Conservation (phyloP, 2,797 vertebrate species). For the Megaceryle alcyon region DNA sequence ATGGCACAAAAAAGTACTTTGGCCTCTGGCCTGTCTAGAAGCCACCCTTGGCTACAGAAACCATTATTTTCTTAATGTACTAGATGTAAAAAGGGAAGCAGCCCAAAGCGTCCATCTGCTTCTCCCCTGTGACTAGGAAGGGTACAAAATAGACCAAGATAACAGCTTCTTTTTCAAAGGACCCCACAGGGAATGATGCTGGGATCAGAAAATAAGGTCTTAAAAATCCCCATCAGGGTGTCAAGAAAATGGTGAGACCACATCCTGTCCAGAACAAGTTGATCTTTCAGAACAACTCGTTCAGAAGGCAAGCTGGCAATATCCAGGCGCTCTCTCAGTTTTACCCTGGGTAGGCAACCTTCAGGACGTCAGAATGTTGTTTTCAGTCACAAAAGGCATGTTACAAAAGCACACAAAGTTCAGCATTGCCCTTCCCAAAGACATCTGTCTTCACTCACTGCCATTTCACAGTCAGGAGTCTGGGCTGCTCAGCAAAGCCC, state of each 20-base stretch:
- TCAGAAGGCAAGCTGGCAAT: not conserved
- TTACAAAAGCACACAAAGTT: not conserved
- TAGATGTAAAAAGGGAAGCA: not conserved
- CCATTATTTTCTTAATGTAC: not conserved
- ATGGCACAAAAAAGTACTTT: not conserved
- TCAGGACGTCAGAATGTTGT: not conserved
- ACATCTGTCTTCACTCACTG: not conserved
- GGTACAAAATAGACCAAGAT: not conserved
- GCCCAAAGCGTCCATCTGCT: slow-evolving; percentile 11
- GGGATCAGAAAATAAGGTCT: not conserved
- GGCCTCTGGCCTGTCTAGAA: not conserved
- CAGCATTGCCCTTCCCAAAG: not conserved
- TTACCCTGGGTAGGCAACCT: not conserved
- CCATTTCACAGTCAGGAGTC: not conserved
- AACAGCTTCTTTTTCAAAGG: slow-evolving; percentile 18
- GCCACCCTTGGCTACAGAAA: not conserved
- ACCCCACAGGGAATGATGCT: not conserved
- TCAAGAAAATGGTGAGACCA: not conserved
- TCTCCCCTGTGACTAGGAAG: not conserved
- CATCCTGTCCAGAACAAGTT: fast-evolving
- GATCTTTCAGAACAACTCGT: not conserved
- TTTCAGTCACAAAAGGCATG: not conserved
- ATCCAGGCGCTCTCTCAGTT: not conserved
- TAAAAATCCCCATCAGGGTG: not conserved
- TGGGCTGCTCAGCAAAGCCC: fast-evolving